These are phyloP conservation scores for Thecocarcelia acutangulata DNA, from an alignment of 2,888 invertebrate genomes.

Conservation along the genomic window DNA sequence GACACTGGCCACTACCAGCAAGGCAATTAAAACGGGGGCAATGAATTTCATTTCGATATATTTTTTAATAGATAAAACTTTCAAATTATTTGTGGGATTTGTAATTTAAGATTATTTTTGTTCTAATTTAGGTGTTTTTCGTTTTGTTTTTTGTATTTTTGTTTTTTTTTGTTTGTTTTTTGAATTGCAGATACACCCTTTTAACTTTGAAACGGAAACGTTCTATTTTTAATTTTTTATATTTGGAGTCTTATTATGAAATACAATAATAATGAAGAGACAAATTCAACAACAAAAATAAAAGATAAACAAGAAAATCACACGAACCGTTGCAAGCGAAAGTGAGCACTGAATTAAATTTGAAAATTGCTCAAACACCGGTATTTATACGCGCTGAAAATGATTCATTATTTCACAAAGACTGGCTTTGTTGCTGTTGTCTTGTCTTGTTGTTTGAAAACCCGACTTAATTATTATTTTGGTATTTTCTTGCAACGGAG, in stretches of 20 bases:
- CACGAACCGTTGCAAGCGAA: conserved; percentile 69
- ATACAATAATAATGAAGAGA: neutral
- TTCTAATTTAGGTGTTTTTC: neutral
- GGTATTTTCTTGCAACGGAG: conserved; percentile 19
- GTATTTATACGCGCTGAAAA: conserved; percentile 70
- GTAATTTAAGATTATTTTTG: neutral
- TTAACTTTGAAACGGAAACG: conserved; percentile 62
- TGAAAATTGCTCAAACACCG: conserved; percentile 59
- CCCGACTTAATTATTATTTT: conserved; percentile 6
- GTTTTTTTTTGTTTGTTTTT: too few relatives aligned
- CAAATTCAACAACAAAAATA: conserved; percentile 1
- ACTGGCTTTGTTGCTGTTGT: conserved; percentile 44
- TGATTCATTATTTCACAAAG: conserved; percentile 50
- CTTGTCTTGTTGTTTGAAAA: conserved; percentile 10
- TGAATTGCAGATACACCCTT: conserved; percentile 65
- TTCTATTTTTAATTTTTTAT: conserved; percentile 45
- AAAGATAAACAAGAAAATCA: conserved; percentile 44
- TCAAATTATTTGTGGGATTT: neutral
- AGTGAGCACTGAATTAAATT: conserved; percentile 71
- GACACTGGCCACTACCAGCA: conserved; percentile 42
- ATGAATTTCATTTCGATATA: conserved; percentile 53
- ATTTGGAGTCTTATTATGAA: conserved; percentile 28
- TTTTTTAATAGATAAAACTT: neutral
- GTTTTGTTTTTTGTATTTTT: too few relatives aligned
- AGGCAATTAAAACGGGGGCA: conserved; percentile 6